Base-by-base conservation (phyloP, 92 coral and sea anemone species). In the Epizoanthus illoricatus region DNA sequence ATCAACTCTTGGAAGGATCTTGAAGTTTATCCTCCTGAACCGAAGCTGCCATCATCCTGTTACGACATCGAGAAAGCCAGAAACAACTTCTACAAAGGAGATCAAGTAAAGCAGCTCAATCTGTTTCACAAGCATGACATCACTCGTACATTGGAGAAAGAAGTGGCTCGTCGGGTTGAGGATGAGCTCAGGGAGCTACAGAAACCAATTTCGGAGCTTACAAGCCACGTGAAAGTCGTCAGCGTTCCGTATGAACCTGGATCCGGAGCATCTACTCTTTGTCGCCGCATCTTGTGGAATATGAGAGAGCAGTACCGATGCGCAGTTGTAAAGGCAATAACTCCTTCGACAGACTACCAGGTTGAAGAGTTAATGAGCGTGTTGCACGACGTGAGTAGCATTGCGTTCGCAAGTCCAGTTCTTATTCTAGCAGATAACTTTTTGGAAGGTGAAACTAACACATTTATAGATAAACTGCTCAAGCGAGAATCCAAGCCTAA, bases 261-360 rank as follows among this genome's bases (percentile, higher is more conserved):
- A 18, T 84, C 93, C 49, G 93, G 93, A 7, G 93, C 90, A 33
- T 80, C 93, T 0, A 90, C 93, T 0, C 81, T 90, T 16, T 87
- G 93, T 47, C 87, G 93, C 18, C 84, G 90, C 41, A 84, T 90
- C n/a, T 39, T 90, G 43, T 90, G 93, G 93, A 64, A 81, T 2
- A 90, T 67, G 33, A 57, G 87, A 0, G 58, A 87, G 5, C 68
- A 43, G 2, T 87, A 43, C 63, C 83, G 93, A 36, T 90, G 90
- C 74, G 93, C 93, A 4, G 85, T 90, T 7, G 89, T 90, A 13
- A 90, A 87, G 84, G 86, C 90, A 0, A n/a, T 90, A 18, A 80
- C 84, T 5, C 5, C 75, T 0, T 10, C 75, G 10, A 90, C 93
- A 20, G 93, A 90, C 33, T 84, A 28, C 62, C 90, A 90, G 40